Percentiles rank a stretch among this genome's conserved stretches.
phyloP scores from a whole-genome alignment of 2,113 vertebrate species.

The Tetrax tetrax region DNA sequence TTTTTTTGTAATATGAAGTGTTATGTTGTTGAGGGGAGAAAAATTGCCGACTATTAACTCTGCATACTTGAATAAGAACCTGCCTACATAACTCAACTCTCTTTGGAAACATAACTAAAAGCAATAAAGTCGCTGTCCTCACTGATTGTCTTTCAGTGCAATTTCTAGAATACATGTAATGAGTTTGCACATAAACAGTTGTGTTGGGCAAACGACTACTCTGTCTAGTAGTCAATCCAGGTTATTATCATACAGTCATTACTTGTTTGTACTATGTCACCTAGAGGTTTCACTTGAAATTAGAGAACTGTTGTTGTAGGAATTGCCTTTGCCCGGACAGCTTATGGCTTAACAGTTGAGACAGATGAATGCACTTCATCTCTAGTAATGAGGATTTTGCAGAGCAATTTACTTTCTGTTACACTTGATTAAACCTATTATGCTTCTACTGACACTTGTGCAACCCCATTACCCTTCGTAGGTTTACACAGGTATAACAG shows the following conservation, averaged over 20 bases:
- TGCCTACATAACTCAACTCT: neutral
- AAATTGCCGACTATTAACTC: neutral
- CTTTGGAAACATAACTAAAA: neutral
- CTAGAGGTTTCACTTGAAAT: constrained; percentile 31
- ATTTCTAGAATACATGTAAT: neutral
- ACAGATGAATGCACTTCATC: constrained; percentile 46
- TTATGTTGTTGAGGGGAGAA: neutral
- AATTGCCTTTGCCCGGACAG: neutral
- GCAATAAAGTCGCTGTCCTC: neutral
- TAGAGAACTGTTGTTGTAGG: neutral
- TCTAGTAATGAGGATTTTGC: constrained; percentile 57
- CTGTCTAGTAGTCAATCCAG: neutral
- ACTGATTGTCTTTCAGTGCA: neutral
- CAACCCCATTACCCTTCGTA: constrained; percentile 55
- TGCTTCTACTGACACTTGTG: constrained; percentile 54
- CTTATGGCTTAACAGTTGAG: constrained; percentile 26
- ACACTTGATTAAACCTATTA: constrained; percentile 65
- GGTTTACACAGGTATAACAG: constrained; percentile 62
- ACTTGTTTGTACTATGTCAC: constrained; percentile 23
- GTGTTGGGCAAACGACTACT: neutral
- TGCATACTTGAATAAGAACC: neutral
- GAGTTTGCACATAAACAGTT: neutral
- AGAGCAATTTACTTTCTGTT: constrained; percentile 63
- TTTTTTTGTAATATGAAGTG: neutral
- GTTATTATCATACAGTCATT: constrained; percentile 12